Percentiles rank a stretch among this genome's conserved stretches.
phyloP scores from a whole-genome alignment of 2,113 vertebrate genomes.

The Gnathochromis pfefferi region DNA sequence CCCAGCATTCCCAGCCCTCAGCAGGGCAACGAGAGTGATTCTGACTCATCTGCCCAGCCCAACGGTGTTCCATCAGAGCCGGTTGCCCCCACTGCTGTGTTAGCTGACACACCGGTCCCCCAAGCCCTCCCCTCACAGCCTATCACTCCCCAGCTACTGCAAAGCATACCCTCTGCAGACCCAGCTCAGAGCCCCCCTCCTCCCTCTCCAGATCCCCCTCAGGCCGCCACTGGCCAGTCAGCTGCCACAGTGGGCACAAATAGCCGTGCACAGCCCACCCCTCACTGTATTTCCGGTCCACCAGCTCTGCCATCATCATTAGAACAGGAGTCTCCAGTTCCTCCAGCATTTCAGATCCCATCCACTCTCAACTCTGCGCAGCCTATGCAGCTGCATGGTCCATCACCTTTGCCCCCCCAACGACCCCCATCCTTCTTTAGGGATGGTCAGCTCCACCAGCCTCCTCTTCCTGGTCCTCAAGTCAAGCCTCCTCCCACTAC shows the following conservation, averaged over 20 bases:
- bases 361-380: constrained; percentile 33
- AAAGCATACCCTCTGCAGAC: constrained; percentile 33
- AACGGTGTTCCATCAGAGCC: constrained; percentile 75
- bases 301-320: constrained; percentile 14
- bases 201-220: constrained; percentile 37
- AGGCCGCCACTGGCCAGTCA: constrained; percentile 4
- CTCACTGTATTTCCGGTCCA: constrained; percentile 23
- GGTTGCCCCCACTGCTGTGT: constrained; percentile 44
- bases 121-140: constrained; percentile 23
- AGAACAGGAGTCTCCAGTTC: constrained; percentile 35
- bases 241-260: not conserved
- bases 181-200: constrained; percentile 56
- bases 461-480: constrained; percentile 79
- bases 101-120: constrained; percentile 37
- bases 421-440: constrained; percentile 64
- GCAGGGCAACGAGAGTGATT: constrained; percentile 96
- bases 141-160: constrained; percentile 5
- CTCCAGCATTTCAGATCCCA: constrained; percentile 43
- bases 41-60: constrained; percentile 89
- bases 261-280: not conserved
- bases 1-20: constrained; percentile 96
- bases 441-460: constrained; percentile 77
- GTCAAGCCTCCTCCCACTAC: constrained; percentile 93
- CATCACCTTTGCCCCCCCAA: constrained; percentile 20
- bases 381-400: constrained; percentile 16